A percentile compares a stretch with the other conserved stretches of the same genome.
These are phyloP conservation scores for Antheraea mylitta DNA, from an alignment of 1,140 invertebrate genomes.

Conservation along the genomic window DNA sequence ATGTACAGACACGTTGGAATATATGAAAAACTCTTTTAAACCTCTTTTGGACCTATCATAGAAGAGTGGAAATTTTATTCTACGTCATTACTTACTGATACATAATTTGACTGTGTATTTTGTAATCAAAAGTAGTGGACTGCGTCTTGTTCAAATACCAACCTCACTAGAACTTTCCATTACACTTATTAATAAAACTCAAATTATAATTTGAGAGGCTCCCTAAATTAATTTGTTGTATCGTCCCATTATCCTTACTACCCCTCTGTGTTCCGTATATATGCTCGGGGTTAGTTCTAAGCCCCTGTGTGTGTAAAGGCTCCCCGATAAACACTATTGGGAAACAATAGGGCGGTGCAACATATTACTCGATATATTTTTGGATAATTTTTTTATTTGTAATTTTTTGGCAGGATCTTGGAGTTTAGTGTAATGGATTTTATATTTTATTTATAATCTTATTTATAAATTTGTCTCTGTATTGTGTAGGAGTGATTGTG, in stretches of 20 bases:
- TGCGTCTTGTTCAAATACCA: background rate
- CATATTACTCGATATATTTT: background rate
- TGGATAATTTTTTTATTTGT: background rate
- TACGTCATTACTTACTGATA: too few species aligned
- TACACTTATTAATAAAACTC: constrained; percentile 11
- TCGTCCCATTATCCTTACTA: constrained; percentile 42
- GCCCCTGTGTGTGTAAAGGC: constrained; percentile 44
- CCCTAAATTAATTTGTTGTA: constrained; percentile 40
- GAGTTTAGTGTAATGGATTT: too few species aligned
- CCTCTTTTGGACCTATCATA: too few species aligned
- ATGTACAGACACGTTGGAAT: too few species aligned
- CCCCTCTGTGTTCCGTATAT: constrained; percentile 26
- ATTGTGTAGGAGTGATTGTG: too few species aligned
- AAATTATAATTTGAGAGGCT: constrained; percentile 1
- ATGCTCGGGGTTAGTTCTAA: constrained; percentile 32
- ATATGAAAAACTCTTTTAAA: too few species aligned
- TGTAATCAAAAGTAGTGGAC: too few species aligned
- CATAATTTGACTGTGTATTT: too few species aligned
- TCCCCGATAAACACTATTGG: constrained; percentile 47
- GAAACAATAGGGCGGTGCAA: constrained; percentile 51
- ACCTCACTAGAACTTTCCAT: background rate
- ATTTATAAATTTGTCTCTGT: too few species aligned
- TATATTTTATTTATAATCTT: too few species aligned
- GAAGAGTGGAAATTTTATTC: too few species aligned
- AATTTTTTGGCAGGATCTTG: background rate